Conservation (phyloP, 2,797 vertebrate species). For the Syngnathus acus region DNA sequence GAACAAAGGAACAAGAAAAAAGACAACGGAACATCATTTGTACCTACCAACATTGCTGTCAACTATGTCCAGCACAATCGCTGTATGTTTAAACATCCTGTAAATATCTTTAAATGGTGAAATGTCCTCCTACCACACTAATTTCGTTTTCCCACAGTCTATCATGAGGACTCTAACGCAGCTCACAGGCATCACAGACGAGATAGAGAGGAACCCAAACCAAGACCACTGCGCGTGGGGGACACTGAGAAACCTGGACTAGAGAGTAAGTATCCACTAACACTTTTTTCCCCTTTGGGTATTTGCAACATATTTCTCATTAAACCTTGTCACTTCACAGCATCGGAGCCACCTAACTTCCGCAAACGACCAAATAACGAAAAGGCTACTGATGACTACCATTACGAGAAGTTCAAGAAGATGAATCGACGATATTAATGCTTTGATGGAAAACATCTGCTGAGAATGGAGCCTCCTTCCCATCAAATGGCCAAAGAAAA, state of each 20-base stretch:
- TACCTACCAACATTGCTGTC: constrained; percentile 96
- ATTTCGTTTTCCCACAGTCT: constrained; percentile 69
- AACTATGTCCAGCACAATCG: constrained; percentile 98
- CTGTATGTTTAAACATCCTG: constrained; percentile 72
- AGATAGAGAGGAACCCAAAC: constrained; percentile 86
- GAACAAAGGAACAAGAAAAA: constrained; percentile 98
- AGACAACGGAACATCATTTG: constrained; percentile 91
- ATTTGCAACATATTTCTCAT: background rate
- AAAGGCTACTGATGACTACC: constrained; percentile 96
- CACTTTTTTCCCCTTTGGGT: background rate
- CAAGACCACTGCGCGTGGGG: constrained; percentile 86
- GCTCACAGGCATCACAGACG: constrained; percentile 85
- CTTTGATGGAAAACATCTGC: background rate
- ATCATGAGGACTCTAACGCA: constrained; percentile 87
- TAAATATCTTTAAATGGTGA: background rate
- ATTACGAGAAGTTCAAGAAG: constrained; percentile 99
- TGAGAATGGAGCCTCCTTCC: background rate
- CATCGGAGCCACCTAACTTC: constrained; percentile 77
- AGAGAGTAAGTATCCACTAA: constrained; percentile 72
- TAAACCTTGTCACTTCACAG: constrained; percentile 8
- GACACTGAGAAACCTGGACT: constrained; percentile 92
- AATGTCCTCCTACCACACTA: background rate
- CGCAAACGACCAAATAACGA: constrained; percentile 94
- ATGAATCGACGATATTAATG: constrained; percentile 91
- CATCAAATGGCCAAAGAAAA: background rate